phyloP scores from a whole-genome alignment of 2,113 vertebrate species.

The Tiliqua scincoides region DNA sequence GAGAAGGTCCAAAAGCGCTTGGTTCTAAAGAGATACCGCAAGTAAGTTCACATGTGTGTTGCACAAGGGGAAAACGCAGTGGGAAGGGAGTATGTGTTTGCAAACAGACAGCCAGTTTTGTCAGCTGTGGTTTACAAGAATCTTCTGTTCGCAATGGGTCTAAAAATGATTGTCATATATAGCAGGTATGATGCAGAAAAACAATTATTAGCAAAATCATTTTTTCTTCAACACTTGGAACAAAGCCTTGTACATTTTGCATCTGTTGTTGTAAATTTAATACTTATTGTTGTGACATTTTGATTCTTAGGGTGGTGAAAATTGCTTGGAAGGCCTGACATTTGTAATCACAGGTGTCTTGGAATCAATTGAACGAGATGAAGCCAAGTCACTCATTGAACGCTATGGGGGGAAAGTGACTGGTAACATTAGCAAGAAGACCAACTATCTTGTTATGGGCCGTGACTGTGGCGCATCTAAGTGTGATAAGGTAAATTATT shows the following conservation, averaged over 20 bases:
- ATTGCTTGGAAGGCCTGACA: slow-evolving; percentile 93
- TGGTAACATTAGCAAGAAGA: slow-evolving; percentile 94
- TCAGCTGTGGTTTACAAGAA: neutral
- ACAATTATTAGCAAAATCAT: neutral
- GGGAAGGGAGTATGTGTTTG: neutral
- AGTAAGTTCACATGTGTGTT: slow-evolving; percentile 66
- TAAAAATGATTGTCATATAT: neutral
- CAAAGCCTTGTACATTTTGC: neutral
- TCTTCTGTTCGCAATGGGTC: neutral
- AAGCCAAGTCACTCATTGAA: slow-evolving; percentile 91
- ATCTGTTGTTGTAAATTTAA: neutral
- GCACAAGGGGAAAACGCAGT: fast-evolving
- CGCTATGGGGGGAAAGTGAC: slow-evolving; percentile 97
- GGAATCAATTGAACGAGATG: slow-evolving; percentile 95
- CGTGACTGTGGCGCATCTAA: slow-evolving; percentile 91
- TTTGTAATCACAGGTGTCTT: slow-evolving; percentile 96
- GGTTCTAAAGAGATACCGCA: slow-evolving; percentile 95
- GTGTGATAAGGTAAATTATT: slow-evolving; percentile 85
- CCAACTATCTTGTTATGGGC: slow-evolving; percentile 92
- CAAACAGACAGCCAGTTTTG: neutral
- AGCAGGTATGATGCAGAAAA: neutral
- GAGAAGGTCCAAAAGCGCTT: slow-evolving; percentile 94
- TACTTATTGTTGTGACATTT: slow-evolving; percentile 24
- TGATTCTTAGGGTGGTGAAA: slow-evolving; percentile 89
- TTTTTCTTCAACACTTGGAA: neutral